Conservation (phyloP, 2,888 invertebrate species). For the Arctia plantaginis region DNA sequence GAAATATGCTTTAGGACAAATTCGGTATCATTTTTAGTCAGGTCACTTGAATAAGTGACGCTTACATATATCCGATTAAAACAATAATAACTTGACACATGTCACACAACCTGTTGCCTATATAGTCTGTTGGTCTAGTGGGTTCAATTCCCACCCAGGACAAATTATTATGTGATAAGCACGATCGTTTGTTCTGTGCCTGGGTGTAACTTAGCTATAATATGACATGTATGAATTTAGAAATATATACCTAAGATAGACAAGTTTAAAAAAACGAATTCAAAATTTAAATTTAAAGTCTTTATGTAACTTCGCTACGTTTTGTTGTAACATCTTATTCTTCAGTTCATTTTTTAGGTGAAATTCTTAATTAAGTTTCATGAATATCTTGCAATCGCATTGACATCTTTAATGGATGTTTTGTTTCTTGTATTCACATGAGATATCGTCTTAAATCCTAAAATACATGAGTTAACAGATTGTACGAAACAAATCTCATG, state of each 20-base stretch:
- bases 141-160: too few relatives aligned
- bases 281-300: constrained; percentile 4
- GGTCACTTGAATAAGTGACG: not conserved
- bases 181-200: too few relatives aligned
- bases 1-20: constrained; percentile 13
- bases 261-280: not conserved
- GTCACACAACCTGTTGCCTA: too few relatives aligned
- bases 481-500: constrained; percentile 38
- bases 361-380: constrained; percentile 6
- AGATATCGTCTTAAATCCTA: constrained; percentile 21
- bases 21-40: not conserved
- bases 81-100: not conserved
- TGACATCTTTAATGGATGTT: constrained; percentile 15
- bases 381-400: constrained; percentile 6
- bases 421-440: constrained; percentile 34
- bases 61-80: not conserved
- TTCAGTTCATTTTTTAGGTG: not conserved
- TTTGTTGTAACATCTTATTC: not conserved
- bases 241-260: not conserved
- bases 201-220: too few relatives aligned
- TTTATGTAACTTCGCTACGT: not conserved
- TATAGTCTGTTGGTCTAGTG: too few relatives aligned
- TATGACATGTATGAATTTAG: too few relatives aligned
- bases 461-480: constrained; percentile 47
- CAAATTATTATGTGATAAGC: too few relatives aligned